These are phyloP conservation scores for Altica lythri DNA, from an alignment of 2,888 invertebrate genomes.

Conservation along the genomic window DNA sequence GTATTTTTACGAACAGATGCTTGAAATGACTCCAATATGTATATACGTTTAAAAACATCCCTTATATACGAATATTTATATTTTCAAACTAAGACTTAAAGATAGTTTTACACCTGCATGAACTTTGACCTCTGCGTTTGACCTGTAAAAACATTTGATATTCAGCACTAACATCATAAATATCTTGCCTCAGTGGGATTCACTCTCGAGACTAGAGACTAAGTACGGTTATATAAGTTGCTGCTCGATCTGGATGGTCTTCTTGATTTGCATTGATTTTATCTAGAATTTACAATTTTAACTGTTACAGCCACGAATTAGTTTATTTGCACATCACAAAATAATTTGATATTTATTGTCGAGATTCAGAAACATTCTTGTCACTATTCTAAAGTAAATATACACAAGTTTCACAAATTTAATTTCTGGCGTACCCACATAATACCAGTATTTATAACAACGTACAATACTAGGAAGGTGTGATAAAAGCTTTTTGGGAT, in stretches of 20 bases:
- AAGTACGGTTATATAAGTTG: not conserved
- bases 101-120: conserved; percentile 25
- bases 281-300: not conserved
- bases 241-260: not conserved
- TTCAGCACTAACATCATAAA: conserved; percentile 24
- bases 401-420: too few relatives aligned
- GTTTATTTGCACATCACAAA: too few relatives aligned
- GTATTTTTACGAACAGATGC: too few relatives aligned
- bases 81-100: too few relatives aligned
- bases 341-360: too few relatives aligned
- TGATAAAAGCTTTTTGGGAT: conserved; percentile 7
- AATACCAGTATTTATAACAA: conserved; percentile 1
- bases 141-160: conserved; percentile 30
- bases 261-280: not conserved
- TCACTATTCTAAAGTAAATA: too few relatives aligned
- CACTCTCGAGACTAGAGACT: not conserved
- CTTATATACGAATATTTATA: too few relatives aligned
- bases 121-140: conserved; percentile 31
- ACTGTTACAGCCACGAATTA: too few relatives aligned
- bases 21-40: too few relatives aligned
- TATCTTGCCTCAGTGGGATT: conserved; percentile 1
- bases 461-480: not conserved
- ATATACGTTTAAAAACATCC: too few relatives aligned
- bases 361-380: too few relatives aligned
- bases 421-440: too few relatives aligned